Percentiles rank a stretch among this genome's conserved stretches.
phyloP scores from a whole-genome alignment of 2,888 invertebrate genomes.

The Branchipolynoe longqiensis region DNA sequence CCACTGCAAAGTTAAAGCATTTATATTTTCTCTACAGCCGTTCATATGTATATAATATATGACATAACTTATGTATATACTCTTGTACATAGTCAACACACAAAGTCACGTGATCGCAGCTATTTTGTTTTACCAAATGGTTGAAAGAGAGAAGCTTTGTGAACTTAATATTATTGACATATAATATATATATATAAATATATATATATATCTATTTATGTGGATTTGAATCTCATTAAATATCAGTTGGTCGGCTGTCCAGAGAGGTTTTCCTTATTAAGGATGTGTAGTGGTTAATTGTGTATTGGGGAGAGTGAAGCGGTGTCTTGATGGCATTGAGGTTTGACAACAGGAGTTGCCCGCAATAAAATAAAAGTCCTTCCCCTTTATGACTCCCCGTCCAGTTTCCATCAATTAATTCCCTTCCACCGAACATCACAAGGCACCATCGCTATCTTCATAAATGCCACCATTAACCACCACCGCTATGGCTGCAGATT shows the following conservation, averaged over 20 bases:
- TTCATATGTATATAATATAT: constrained; percentile 17
- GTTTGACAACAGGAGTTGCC: too few species aligned
- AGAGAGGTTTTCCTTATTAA: neutral
- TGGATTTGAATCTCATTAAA: constrained; percentile 14
- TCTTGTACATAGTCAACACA: neutral
- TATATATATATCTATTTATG: constrained; percentile 37
- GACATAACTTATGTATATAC: constrained; percentile 2
- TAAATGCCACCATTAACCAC: too few species aligned
- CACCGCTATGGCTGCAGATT: too few species aligned
- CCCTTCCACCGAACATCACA: too few species aligned
- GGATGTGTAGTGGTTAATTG: too few species aligned
- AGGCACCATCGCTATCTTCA: too few species aligned
- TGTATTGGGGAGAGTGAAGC: too few species aligned
- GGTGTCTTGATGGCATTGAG: too few species aligned
- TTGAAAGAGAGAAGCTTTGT: constrained; percentile 29
- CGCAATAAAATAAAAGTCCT: too few species aligned
- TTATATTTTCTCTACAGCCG: constrained; percentile 20
- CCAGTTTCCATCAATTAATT: neutral
- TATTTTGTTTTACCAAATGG: constrained; percentile 45
- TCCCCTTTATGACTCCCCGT: too few species aligned
- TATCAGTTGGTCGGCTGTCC: neutral
- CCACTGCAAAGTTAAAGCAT: neutral
- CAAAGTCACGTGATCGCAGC: neutral
- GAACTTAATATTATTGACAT: too few species aligned
- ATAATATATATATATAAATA: constrained; percentile 22